Base-by-base conservation (phyloP, 2,113 vertebrate species). In the Oreochromis tanganicae region DNA sequence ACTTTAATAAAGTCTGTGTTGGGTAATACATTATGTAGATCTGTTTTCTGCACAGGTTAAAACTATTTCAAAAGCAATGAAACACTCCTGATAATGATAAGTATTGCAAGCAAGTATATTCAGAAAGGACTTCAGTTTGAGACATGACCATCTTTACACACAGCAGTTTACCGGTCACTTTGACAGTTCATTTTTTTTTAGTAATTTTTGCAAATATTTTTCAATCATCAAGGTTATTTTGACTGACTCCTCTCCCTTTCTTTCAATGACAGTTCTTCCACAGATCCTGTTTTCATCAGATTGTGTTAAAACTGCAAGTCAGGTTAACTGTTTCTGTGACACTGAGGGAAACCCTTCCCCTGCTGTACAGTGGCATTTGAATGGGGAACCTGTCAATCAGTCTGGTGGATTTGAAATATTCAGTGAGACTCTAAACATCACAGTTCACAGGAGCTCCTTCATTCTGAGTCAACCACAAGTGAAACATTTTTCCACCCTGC, bases 261-360 rank as follows among this genome's bases (percentile, higher is more conserved):
- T 43, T 73, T 27, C 1, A 43, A 46, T 29, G 21, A 27, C 68
- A 73, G 68, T 71, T 71, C 38, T 80, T 66, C 83, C 89, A 52
- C 46, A 56, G 79, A 93, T 91, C 83, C 48, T 88, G 48, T 4
- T 27, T 17, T 90, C 81, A 46, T 88, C 82, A 50, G 13, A 19
- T 3, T 93, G 92, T 57, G 78, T 4, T 38, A 55, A 16, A 73
- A 27, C 82, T 50, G 14, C 3, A 54, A 7, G 5, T 38, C 55
- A 81, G 21, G 11, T 93, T 24, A 85, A 3, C 57, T 93, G 92
- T 73, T 88, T 78, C 36, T 93, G 92, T 90, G 75, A 81, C 50
- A 32, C 56, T 46, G 55, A 43, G 7, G 92, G 92, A 79, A 90
- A 86, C n/a, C 92, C 90, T 61, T 8, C 32, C 56, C 83, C 90